Conservation (phyloP, 2,888 invertebrate species). For the Drosophila bunnanda region DNA sequence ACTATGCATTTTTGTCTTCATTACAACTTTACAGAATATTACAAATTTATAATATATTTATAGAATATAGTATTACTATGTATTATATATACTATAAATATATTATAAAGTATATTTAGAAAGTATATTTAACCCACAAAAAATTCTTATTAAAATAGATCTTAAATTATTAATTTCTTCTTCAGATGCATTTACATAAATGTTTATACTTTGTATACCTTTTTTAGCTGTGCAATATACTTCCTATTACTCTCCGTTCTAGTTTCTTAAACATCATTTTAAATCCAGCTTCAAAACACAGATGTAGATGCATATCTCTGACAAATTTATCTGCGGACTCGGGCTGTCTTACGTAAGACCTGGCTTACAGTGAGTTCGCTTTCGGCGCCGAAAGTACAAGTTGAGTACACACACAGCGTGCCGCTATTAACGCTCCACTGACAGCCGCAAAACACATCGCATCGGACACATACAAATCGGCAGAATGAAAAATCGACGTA, state of each 20-base stretch:
- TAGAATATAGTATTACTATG: no score
- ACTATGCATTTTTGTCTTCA: no score
- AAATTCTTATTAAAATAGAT: not conserved
- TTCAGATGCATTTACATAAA: not conserved
- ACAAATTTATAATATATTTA: no score
- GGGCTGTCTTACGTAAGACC: slow-evolving; percentile 37
- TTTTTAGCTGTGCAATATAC: no score
- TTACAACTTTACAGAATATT: not conserved
- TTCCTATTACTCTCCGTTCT: slow-evolving; percentile 7
- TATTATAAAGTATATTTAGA: no score
- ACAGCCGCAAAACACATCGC: slow-evolving; percentile 71
- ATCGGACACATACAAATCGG: slow-evolving; percentile 68
- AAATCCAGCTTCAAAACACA: slow-evolving; percentile 19
- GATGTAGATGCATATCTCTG: slow-evolving; percentile 59
- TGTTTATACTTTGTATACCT: not conserved
- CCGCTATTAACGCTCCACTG: slow-evolving; percentile 78
- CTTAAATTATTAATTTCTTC: not conserved
- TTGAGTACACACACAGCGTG: slow-evolving; percentile 64
- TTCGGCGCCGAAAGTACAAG: slow-evolving; percentile 56
- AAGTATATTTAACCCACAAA: not conserved
- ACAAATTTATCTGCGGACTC: slow-evolving; percentile 9
- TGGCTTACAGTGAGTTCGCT: slow-evolving; percentile 40
- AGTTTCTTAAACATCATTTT: not conserved
- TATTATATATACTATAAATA: no score
- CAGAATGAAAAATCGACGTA: slow-evolving; percentile 77